A percentile compares a stretch with the other conserved stretches of the same genome.
Evolutionary conservation across 2,797 vertebrate genomes (phyloP).

Genomic region (Myripristis jacobus): DNA sequence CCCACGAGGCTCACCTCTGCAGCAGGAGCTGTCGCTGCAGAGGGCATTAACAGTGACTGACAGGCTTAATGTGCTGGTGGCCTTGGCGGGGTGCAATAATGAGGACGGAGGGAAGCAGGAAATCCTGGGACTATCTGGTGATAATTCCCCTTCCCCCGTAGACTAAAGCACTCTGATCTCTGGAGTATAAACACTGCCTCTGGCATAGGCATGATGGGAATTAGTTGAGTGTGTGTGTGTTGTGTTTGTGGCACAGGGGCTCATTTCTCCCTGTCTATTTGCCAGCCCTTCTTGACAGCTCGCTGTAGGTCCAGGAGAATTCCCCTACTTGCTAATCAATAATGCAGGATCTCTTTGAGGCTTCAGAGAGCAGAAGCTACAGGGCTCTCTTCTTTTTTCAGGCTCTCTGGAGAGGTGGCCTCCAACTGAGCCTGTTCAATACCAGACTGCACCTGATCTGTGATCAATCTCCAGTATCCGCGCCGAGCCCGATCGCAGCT

Average conservation of each 20-base stretch:
- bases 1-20: not conserved
- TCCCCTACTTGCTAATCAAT: conserved; percentile 66
- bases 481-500: conserved; percentile 30
- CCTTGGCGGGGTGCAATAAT: conserved; percentile 32
- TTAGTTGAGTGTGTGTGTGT: conserved; percentile 9
- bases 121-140: conserved; percentile 24
- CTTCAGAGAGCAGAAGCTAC: conserved; percentile 16
- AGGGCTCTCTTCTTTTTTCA: conserved; percentile 11
- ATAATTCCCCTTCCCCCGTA: conserved; percentile 36
- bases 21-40: not conserved
- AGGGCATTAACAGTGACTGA: conserved; percentile 52
- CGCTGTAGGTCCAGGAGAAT: conserved; percentile 28
- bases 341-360: conserved; percentile 52
- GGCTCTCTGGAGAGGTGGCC: conserved; percentile 35
- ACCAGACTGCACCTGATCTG: conserved; percentile 60
- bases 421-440: conserved; percentile 51
- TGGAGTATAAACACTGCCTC: conserved; percentile 32
- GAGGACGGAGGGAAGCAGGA: conserved; percentile 31
- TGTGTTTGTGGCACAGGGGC: conserved; percentile 28
- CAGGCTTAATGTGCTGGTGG: conserved; percentile 38
- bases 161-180: conserved; percentile 19
- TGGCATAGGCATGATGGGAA: conserved; percentile 10
- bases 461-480: conserved; percentile 53
- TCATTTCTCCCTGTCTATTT: conserved; percentile 8
- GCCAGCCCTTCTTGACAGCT: conserved; percentile 25